Evolutionary conservation across 2,888 invertebrate genomes (phyloP).

Genomic region (Carpatolechia fugitivella): DNA sequence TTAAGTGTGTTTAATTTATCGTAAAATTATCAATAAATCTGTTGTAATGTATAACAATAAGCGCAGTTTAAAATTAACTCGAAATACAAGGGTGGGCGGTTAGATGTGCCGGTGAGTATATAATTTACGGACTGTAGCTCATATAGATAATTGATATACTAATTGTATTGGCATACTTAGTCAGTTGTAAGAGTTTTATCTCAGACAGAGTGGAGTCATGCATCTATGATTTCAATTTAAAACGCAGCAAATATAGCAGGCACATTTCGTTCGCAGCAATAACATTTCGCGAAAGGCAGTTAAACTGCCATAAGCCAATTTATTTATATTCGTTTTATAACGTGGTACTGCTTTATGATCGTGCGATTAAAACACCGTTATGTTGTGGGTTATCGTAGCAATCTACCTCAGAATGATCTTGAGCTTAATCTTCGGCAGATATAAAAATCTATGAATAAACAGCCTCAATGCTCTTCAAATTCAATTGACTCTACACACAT

Average conservation of each 20-base stretch:
- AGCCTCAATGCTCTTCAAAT: background rate
- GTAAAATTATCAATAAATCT: too few species aligned
- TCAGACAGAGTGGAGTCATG: too few species aligned
- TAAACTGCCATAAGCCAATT: constrained; percentile 60
- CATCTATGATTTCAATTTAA: constrained; percentile 8
- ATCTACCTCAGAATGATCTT: constrained; percentile 25
- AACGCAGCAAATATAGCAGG: constrained; percentile 23
- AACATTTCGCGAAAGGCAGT: constrained; percentile 59
- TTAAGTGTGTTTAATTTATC: too few species aligned
- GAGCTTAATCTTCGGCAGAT: background rate
- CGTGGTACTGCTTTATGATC: constrained; percentile 62
- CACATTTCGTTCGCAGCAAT: constrained; percentile 45
- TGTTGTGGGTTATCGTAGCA: constrained; percentile 47
- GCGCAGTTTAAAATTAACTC: too few species aligned
- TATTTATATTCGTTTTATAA: constrained; percentile 66
- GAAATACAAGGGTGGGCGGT: too few species aligned
- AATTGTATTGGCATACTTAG: too few species aligned
- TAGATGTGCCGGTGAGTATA: too few species aligned
- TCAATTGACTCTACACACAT: background rate
- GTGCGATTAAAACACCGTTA: constrained; percentile 52
- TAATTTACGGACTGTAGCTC: too few species aligned
- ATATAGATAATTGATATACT: too few species aligned
- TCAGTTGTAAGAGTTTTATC: too few species aligned
- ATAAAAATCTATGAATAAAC: constrained; percentile 17
- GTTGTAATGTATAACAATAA: too few species aligned